Evolutionary conservation across 2,888 invertebrate species (phyloP).

Genomic region (Zelleria hepariella): DNA sequence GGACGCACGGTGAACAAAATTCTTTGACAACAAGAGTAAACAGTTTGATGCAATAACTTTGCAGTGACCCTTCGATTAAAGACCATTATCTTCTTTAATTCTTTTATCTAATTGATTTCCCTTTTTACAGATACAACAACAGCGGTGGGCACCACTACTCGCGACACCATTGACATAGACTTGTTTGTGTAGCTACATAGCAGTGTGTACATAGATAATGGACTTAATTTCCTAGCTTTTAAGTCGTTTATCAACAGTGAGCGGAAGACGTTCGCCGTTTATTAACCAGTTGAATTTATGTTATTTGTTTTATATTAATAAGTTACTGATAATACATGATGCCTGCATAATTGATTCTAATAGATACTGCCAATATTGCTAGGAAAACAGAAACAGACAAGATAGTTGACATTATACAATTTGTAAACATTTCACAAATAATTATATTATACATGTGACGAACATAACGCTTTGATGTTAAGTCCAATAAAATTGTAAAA

Average conservation of each 20-base stretch:
- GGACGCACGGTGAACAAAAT: too few species aligned
- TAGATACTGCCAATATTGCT: neutral
- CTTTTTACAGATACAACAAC: conserved; percentile 49
- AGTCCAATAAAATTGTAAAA: neutral
- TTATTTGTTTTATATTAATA: neutral
- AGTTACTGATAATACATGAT: neutral
- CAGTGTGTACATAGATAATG: neutral
- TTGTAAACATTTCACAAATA: neutral
- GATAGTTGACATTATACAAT: neutral
- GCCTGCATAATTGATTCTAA: neutral
- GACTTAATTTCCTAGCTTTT: neutral
- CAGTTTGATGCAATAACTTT: too few species aligned
- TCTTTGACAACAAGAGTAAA: too few species aligned
- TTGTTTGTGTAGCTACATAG: neutral
- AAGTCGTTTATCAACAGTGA: too few species aligned
- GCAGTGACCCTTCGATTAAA: too few species aligned
- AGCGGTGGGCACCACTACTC: conserved; percentile 56
- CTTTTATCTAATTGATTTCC: too few species aligned
- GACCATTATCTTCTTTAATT: too few species aligned
- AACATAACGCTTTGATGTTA: neutral
- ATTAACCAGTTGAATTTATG: neutral
- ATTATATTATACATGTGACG: neutral
- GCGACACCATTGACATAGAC: conserved; percentile 61
- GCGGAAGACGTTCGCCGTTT: too few species aligned
- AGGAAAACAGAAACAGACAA: neutral